A percentile compares a stretch with the other conserved stretches of the same genome.
Evolutionary conservation across 2,797 vertebrate species (phyloP).

Genomic region (Natrix natrix): DNA sequence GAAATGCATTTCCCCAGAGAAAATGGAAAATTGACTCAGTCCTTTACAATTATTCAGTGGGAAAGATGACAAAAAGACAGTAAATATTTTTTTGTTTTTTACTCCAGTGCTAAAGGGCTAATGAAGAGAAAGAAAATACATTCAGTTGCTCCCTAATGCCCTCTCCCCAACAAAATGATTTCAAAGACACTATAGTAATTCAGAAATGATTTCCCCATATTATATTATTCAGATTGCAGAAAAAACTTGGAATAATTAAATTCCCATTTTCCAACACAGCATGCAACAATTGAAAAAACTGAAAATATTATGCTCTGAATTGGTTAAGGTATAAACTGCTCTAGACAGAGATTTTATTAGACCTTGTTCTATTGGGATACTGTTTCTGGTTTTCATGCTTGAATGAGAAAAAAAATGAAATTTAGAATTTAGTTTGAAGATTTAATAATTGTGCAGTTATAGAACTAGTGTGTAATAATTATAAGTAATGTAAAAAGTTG

Average conservation of each 20-base stretch:
- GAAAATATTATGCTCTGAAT: background rate
- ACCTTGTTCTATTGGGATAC: too few relatives aligned
- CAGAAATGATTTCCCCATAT: background rate
- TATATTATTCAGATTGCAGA: background rate
- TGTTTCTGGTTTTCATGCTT: too few relatives aligned
- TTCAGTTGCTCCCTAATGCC: background rate
- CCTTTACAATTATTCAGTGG: background rate
- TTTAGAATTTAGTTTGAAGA: too few relatives aligned
- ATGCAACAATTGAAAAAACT: background rate
- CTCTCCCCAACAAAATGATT: background rate
- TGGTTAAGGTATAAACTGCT: too few relatives aligned
- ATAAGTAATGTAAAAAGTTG: too few relatives aligned
- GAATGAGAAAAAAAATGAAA: too few relatives aligned
- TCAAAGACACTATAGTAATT: background rate
- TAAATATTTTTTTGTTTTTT: background rate
- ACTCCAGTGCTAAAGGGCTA: background rate
- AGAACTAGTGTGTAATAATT: too few relatives aligned
- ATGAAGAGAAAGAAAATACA: background rate
- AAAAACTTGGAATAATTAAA: background rate
- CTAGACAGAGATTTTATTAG: too few relatives aligned
- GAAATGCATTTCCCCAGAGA: too few relatives aligned
- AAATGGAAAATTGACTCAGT: background rate
- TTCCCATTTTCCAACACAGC: background rate
- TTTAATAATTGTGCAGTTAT: too few relatives aligned
- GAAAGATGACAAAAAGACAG: too few relatives aligned